phyloP scores from a whole-genome alignment of 2,888 invertebrate species.

The Apotomis capreana region DNA sequence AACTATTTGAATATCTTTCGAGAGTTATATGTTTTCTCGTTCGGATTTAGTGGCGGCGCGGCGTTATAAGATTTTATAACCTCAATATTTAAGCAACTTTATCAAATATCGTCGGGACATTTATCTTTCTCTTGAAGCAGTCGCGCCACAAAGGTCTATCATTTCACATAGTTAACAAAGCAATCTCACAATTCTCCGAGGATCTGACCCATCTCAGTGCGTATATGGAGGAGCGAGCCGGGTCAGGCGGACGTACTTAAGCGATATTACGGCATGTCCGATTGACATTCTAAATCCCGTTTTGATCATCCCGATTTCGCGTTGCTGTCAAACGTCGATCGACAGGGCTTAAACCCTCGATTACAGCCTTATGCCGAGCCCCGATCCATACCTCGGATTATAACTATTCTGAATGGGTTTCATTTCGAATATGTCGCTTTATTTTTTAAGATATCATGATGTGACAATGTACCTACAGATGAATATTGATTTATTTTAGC shows the following conservation, averaged over 20 bases:
- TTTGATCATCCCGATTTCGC: slow-evolving; percentile 38
- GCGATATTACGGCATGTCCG: slow-evolving; percentile 38
- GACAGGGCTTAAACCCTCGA: slow-evolving; percentile 34
- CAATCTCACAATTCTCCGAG: slow-evolving; percentile 34
- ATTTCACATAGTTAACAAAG: slow-evolving; percentile 31
- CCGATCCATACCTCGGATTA: slow-evolving; percentile 21
- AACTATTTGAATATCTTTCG: slow-evolving; percentile 9
- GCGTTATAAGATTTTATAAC: slow-evolving; percentile 10
- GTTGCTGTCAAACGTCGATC: slow-evolving; percentile 39
- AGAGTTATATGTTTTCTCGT: background rate
- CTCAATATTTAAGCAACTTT: background rate
- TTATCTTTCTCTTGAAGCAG: slow-evolving; percentile 12
- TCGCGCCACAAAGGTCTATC: slow-evolving; percentile 18
- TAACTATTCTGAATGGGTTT: slow-evolving; percentile 20
- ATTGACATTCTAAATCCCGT: slow-evolving; percentile 39
- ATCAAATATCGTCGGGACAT: slow-evolving; percentile 8
- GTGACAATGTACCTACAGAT: too few species aligned
- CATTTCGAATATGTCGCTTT: background rate
- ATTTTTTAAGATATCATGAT: too few species aligned
- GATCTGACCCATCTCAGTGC: slow-evolving; percentile 35
- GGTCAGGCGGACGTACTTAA: slow-evolving; percentile 29
- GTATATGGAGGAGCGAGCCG: slow-evolving; percentile 8
- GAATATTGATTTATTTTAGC: too few species aligned
- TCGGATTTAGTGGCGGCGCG: background rate
- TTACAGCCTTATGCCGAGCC: slow-evolving; percentile 27